These are phyloP conservation scores for Hirundichthys speculiger DNA, from an alignment of 2,113 vertebrate species.

Conservation along the genomic window DNA sequence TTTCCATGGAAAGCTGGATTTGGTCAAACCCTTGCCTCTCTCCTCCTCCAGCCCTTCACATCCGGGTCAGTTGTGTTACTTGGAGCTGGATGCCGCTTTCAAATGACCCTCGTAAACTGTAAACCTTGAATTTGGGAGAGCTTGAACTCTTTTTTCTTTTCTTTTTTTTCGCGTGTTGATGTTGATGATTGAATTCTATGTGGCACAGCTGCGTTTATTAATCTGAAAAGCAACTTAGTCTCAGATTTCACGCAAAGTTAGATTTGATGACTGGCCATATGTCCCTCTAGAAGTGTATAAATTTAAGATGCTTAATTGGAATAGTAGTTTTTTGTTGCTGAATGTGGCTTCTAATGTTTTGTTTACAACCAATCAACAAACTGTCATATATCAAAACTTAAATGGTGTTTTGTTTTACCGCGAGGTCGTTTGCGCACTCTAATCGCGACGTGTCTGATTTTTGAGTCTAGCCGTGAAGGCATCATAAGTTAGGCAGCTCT, in stretches of 20 bases:
- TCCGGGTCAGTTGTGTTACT: slow-evolving; percentile 79
- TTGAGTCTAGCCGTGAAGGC: slow-evolving; percentile 26
- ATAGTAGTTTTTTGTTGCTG: too few relatives aligned
- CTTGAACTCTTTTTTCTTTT: too few relatives aligned
- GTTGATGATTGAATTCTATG: not conserved
- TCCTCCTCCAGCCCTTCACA: slow-evolving; percentile 77
- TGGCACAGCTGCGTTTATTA: too few relatives aligned
- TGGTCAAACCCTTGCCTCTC: slow-evolving; percentile 62
- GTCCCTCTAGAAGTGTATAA: too few relatives aligned
- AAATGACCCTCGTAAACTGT: slow-evolving; percentile 11
- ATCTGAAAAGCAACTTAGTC: too few relatives aligned
- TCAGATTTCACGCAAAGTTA: too few relatives aligned
- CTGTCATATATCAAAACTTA: too few relatives aligned
- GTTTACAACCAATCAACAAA: too few relatives aligned
- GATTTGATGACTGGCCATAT: too few relatives aligned
- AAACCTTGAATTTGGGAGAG: not conserved
- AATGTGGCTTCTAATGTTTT: too few relatives aligned
- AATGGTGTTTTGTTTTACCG: not conserved
- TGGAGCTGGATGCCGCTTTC: slow-evolving; percentile 61
- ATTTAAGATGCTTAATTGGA: too few relatives aligned
- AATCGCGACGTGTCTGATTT: not conserved
- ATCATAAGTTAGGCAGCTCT: slow-evolving; percentile 67
- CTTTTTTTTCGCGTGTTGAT: not conserved
- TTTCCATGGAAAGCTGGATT: slow-evolving; percentile 71
- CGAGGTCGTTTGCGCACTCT: not conserved